Percentiles rank a stretch among this genome's conserved stretches.
phyloP scores from a whole-genome alignment of 2,113 vertebrate genomes.

The Girardinichthys multiradiatus region DNA sequence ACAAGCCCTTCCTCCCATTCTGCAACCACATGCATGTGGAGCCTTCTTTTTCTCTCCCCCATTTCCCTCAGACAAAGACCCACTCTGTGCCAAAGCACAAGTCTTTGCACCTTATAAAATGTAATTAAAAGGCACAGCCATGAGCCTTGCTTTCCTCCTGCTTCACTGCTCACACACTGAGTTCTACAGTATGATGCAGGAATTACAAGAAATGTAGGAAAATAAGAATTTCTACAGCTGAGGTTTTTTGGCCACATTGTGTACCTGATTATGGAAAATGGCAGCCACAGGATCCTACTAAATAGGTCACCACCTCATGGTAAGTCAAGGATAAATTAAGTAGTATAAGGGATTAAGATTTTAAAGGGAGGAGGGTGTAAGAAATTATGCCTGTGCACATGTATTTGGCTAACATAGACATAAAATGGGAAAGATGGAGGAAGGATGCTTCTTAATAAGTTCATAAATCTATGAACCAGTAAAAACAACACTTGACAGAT shows the following conservation, averaged over 20 bases:
- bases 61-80: slow-evolving; percentile 33
- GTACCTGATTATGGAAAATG: slow-evolving; percentile 68
- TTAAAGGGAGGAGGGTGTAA: slow-evolving; percentile 21
- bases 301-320: slow-evolving; percentile 60
- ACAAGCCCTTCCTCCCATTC: background rate
- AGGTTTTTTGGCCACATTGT: slow-evolving; percentile 48
- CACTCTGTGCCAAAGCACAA: slow-evolving; percentile 36
- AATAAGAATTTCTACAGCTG: slow-evolving; percentile 45
- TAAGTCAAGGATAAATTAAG: slow-evolving; percentile 61
- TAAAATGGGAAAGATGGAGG: background rate
- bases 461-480: slow-evolving; percentile 77
- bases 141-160: slow-evolving; percentile 28
- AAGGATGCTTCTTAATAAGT: slow-evolving; percentile 39
- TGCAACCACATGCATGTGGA: background rate
- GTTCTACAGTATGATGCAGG: slow-evolving; percentile 13
- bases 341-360: slow-evolving; percentile 51
- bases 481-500: slow-evolving; percentile 82
- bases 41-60: slow-evolving; percentile 4
- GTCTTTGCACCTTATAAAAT: slow-evolving; percentile 47
- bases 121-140: slow-evolving; percentile 47
- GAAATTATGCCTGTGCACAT: slow-evolving; percentile 16
- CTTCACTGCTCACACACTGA: slow-evolving; percentile 15
- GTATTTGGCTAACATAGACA: background rate
- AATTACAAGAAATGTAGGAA: slow-evolving; percentile 36
- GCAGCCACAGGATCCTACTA: slow-evolving; percentile 63